Base-by-base conservation (phyloP, 2,888 invertebrate species). In the Crematogaster levior region DNA sequence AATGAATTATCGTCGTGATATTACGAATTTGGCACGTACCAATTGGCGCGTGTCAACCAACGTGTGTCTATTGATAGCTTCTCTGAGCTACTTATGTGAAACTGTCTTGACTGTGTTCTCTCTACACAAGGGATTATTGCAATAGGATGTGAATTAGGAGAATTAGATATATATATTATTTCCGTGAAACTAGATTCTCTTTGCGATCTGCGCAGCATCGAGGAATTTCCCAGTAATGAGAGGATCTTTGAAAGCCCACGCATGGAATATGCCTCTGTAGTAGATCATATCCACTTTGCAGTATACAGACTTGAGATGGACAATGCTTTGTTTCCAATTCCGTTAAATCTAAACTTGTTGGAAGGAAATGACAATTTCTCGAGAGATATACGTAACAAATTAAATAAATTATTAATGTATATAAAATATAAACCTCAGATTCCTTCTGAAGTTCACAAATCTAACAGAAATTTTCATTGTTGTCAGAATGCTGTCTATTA, bases 121-220 rank as follows among this genome's bases (percentile, higher is more conserved):
- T 15, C 21, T 30, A 10, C 15, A 3, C 61, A 21, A 40, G 37
- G 5, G 75, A 75, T 75, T 74, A 74, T 74, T 51, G 48, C 48
- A 66, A 15, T 1, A 40, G 37, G 12, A 27, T 37, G 37, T 51
- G 51, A 48, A 48, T 74, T 48, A 65, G 53, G 9, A 9, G 74
- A 37, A 48, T 74, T 66, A 66, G 53, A 53, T 6, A n/a, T n/a
- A n/a, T n/a, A n/a, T n/a, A 53, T 53, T 37, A 40, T 21, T 66
- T 53, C 40, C 5, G 4, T 4, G 40, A 30, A 68, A 77, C 30
- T 68, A 53, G 24, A 21, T 56, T 3, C 21, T 68, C 40, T 24
- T 53, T 18, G 56, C 43, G n/a, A 68, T 30, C 24, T 43, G 21
- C 30, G 15, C 10, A 24, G 10, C 10, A 51, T 21, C n/a, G 53